Percentiles rank a stretch among this genome's conserved stretches.
Evolutionary conservation across 2,113 vertebrate genomes (phyloP).

Genomic region (Heterochromis multidens): DNA sequence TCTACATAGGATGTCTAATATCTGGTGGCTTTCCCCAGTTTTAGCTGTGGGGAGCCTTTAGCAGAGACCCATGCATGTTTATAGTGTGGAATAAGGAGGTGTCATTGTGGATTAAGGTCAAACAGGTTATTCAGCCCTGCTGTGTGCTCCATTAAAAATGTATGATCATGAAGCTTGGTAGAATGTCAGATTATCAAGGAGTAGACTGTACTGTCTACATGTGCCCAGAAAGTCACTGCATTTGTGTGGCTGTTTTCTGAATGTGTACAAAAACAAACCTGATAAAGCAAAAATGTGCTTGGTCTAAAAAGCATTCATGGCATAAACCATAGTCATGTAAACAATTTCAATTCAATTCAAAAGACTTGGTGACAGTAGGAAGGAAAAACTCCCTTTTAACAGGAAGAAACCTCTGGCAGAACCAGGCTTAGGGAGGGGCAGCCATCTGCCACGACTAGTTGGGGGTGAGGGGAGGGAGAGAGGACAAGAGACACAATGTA

Average conservation of each 20-base stretch:
- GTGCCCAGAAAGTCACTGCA: background rate
- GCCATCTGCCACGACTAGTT: background rate
- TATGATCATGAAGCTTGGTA: conserved; percentile 27
- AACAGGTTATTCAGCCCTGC: background rate
- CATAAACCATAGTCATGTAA: background rate
- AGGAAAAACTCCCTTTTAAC: background rate
- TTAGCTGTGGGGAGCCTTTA: background rate
- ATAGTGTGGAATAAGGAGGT: background rate
- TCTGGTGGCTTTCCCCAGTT: background rate
- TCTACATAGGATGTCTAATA: background rate
- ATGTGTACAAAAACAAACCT: background rate
- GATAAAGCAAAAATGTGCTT: background rate
- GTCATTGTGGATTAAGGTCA: conserved; percentile 2
- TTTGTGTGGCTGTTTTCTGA: background rate
- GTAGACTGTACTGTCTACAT: background rate
- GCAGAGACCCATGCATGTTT: background rate
- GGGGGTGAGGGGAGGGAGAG: background rate
- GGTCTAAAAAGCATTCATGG: background rate
- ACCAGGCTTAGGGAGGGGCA: background rate
- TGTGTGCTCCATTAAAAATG: conserved; percentile 34
- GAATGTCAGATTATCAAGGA: background rate
- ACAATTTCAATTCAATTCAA: background rate
- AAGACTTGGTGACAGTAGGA: no score
- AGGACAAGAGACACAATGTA: background rate
- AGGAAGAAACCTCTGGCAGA: background rate